Evolutionary conservation across 2,797 vertebrate species (phyloP).

Genomic region (Paramormyrops hopkinsi): DNA sequence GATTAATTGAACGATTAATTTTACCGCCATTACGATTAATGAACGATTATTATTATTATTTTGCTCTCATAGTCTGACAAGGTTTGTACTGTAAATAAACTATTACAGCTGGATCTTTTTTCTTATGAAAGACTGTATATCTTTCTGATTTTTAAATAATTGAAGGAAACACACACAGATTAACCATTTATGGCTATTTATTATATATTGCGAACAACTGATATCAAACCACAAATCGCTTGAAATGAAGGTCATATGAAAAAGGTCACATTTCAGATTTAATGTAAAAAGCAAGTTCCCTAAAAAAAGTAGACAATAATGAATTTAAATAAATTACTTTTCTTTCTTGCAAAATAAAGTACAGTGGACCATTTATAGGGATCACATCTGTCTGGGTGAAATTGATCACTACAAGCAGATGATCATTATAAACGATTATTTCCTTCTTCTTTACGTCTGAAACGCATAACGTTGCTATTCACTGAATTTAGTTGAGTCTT

Average conservation of each 20-base stretch:
- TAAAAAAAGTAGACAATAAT: not conserved
- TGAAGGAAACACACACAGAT: not conserved
- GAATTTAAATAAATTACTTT: not conserved
- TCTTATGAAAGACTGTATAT: not conserved
- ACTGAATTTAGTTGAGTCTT: too few species aligned
- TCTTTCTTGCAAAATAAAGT: not conserved
- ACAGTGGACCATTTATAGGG: not conserved
- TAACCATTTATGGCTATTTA: not conserved
- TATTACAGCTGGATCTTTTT: not conserved
- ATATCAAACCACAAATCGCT: not conserved
- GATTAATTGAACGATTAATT: not conserved
- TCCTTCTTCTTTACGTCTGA: too few species aligned
- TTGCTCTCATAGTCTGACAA: not conserved
- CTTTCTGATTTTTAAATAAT: not conserved
- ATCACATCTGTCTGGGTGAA: not conserved
- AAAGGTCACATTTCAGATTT: not conserved
- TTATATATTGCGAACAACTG: not conserved
- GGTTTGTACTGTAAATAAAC: not conserved
- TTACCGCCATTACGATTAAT: not conserved
- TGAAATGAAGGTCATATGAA: not conserved
- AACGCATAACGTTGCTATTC: too few species aligned
- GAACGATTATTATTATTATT: not conserved
- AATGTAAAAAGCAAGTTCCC: not conserved
- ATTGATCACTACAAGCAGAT: not conserved
- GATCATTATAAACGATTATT: not conserved